Evolutionary conservation across 2,113 vertebrate species (phyloP).

Genomic region (Lucifuga dentata): DNA sequence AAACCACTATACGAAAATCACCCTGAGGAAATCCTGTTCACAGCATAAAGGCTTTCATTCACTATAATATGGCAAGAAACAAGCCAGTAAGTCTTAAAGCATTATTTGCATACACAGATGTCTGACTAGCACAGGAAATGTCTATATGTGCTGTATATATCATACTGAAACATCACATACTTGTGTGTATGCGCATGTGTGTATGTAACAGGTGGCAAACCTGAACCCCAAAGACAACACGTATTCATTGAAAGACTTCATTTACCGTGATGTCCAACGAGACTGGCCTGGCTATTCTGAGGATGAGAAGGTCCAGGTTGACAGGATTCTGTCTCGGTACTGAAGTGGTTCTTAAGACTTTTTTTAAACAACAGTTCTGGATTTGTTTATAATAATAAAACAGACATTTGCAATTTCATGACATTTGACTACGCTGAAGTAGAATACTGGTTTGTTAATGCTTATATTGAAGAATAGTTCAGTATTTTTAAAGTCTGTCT

Average conservation of each 20-base stretch:
- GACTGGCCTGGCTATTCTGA: slow-evolving; percentile 95
- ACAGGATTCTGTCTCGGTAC: slow-evolving; percentile 88
- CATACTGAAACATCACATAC: not conserved
- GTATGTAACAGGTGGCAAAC: slow-evolving; percentile 86
- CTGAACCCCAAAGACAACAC: slow-evolving; percentile 92
- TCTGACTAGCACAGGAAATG: slow-evolving; percentile 43
- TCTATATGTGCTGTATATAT: slow-evolving; percentile 20
- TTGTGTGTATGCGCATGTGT: slow-evolving; percentile 16
- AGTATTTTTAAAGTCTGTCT: too few relatives aligned
- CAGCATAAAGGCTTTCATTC: slow-evolving; percentile 37
- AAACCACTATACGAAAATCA: slow-evolving; percentile 17
- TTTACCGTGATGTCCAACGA: slow-evolving; percentile 90
- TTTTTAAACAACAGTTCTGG: not conserved
- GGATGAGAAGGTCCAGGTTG: slow-evolving; percentile 85
- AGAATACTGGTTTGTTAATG: not conserved
- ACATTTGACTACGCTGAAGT: not conserved
- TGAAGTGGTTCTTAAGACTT: not conserved
- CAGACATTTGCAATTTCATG: not conserved
- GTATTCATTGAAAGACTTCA: slow-evolving; percentile 89
- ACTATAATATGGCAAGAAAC: slow-evolving; percentile 25
- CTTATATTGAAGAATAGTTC: too few relatives aligned
- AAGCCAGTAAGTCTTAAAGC: slow-evolving; percentile 7
- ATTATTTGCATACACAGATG: slow-evolving; percentile 66
- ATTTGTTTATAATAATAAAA: too few relatives aligned
- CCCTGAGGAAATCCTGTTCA: slow-evolving; percentile 11